phyloP scores from a whole-genome alignment of 2,888 invertebrate species.

The Hemaris fuciformis region DNA sequence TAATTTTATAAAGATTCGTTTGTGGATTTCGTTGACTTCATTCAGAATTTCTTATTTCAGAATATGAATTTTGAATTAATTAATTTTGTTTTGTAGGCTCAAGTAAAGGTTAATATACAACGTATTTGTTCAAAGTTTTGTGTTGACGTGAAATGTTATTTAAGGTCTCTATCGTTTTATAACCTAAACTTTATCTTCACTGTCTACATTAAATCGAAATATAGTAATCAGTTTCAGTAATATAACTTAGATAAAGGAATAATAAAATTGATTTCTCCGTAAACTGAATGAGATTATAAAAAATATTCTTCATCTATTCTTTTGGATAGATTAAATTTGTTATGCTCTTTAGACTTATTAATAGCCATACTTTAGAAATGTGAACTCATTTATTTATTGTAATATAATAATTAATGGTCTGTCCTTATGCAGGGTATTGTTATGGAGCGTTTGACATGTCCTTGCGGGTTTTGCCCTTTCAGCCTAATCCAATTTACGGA shows the following conservation, averaged over 20 bases:
- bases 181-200: neutral
- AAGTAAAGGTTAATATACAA: neutral
- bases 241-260: neutral
- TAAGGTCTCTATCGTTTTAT: neutral
- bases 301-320: neutral
- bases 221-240: neutral
- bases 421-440: slow-evolving; percentile 23
- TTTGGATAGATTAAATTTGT: neutral
- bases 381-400: neutral
- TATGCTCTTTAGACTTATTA: neutral
- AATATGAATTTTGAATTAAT: neutral
- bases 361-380: neutral
- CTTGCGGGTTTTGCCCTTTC: slow-evolving; percentile 39
- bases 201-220: neutral
- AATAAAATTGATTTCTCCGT: neutral
- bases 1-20: slow-evolving; percentile 14
- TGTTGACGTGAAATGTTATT: neutral
- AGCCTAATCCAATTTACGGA: slow-evolving; percentile 43
- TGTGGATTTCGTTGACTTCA: slow-evolving; percentile 7
- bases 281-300: neutral
- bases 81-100: neutral
- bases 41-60: neutral
- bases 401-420: slow-evolving; percentile 14
- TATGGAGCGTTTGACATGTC: slow-evolving; percentile 32
- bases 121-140: neutral